phyloP scores from a whole-genome alignment of 2,113 vertebrate genomes.

The Notothenia rossii region DNA sequence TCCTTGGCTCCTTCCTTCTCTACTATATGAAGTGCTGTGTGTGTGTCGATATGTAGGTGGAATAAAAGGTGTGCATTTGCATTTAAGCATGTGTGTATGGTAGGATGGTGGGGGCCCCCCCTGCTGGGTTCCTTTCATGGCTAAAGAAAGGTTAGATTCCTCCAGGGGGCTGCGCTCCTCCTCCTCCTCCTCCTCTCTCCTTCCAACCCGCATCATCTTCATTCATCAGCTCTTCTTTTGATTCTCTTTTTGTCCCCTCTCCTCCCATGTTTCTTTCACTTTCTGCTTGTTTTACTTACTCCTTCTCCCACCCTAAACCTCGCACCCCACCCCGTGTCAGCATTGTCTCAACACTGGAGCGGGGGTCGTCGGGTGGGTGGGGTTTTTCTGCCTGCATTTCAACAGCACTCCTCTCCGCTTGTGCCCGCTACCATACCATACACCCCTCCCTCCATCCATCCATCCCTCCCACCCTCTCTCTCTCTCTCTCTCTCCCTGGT shows the following conservation, averaged over 20 bases:
- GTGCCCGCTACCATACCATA: slow-evolving; percentile 48
- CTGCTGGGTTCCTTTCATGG: slow-evolving; percentile 61
- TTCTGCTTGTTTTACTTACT: slow-evolving; percentile 26
- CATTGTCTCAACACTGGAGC: slow-evolving; percentile 69
- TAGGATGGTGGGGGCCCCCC: not conserved
- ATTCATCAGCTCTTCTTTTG: slow-evolving; percentile 55
- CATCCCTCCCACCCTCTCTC: slow-evolving; percentile 25
- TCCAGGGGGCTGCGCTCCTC: slow-evolving; percentile 63
- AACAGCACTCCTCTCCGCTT: slow-evolving; percentile 65
- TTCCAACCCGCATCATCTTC: slow-evolving; percentile 24
- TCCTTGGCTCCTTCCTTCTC: slow-evolving; percentile 1
- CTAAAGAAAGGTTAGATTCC: slow-evolving; percentile 76
- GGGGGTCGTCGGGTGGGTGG: slow-evolving; percentile 50
- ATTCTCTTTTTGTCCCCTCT: slow-evolving; percentile 28
- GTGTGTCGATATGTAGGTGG: slow-evolving; percentile 25
- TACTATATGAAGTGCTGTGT: slow-evolving; percentile 20
- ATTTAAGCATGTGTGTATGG: slow-evolving; percentile 8
- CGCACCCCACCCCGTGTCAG: slow-evolving; percentile 28
- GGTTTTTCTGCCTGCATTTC: slow-evolving; percentile 70
- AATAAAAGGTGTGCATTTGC: slow-evolving; percentile 43
- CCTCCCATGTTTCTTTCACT: slow-evolving; percentile 17
- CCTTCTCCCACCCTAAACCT: not conserved
- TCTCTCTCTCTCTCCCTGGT: slow-evolving; percentile 59
- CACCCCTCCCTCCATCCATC: slow-evolving; percentile 29
- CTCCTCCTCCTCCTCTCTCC: slow-evolving; percentile 21